Conservation (phyloP, 2,888 invertebrate genomes). For the Drosophila siamana region DNA sequence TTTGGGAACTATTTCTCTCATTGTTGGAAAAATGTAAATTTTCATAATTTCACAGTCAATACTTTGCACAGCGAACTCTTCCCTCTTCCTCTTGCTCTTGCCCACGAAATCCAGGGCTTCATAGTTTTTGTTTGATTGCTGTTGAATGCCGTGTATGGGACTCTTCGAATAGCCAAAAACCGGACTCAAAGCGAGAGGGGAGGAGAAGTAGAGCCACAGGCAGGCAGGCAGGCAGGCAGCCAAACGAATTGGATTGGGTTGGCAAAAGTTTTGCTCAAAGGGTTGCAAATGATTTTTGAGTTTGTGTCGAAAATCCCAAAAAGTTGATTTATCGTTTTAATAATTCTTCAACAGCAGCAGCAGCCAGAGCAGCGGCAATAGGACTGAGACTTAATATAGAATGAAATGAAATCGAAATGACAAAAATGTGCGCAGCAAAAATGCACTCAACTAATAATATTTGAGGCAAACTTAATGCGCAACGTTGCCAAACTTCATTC, state of each 20-base stretch:
- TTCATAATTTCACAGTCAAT: conserved; percentile 77
- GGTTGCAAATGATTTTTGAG: conserved; percentile 79
- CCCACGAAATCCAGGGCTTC: conserved; percentile 2
- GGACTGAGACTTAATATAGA: conserved; percentile 29
- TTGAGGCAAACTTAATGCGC: conserved; percentile 29
- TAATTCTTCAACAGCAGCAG: conserved; percentile 65
- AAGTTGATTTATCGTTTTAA: conserved; percentile 83
- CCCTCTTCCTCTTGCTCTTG: no score
- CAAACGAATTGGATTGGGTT: conserved; percentile 45
- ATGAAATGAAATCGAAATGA: conserved; percentile 65
- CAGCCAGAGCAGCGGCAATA: background rate
- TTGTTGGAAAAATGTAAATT: conserved; percentile 73
- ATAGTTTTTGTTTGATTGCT: conserved; percentile 62
- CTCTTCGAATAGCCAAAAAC: conserved; percentile 4
- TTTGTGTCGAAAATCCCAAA: conserved; percentile 74
- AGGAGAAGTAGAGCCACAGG: conserved; percentile 46
- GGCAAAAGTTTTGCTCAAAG: conserved; percentile 66
- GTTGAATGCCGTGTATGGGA: conserved; percentile 42
- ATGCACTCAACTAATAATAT: conserved; percentile 54
- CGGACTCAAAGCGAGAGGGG: background rate
- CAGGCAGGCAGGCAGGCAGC: conserved; percentile 50
- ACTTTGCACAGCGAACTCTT: conserved; percentile 26
- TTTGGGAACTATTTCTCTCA: conserved; percentile 47
- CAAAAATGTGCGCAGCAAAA: conserved; percentile 50
- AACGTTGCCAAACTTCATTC: conserved; percentile 59